Base-by-base conservation (phyloP, 2,797 vertebrate genomes). In the Sebastes hopkinsi region DNA sequence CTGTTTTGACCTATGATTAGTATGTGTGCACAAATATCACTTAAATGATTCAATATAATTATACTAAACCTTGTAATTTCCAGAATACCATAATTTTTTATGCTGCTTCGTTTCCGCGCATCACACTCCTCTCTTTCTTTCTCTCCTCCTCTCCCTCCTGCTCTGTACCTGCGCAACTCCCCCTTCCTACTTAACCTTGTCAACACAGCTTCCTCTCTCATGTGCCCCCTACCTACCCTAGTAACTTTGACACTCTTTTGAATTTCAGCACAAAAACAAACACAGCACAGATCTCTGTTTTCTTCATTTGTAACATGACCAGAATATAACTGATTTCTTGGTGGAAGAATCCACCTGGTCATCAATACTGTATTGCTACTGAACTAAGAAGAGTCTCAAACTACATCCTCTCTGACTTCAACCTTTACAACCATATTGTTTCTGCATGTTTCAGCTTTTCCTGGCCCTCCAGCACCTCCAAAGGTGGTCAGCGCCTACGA, bases 391-490 rank as follows among this genome's bases (percentile, higher is more conserved):
- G 7, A 60, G 38, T 56, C 4, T 34, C 2, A 11, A 7, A 23
- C 25, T 56, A 54, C 18, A 29, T 3, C 22, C 4, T 60, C 20
- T 50, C 20, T 42, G 13, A 58, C 13, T 27, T n/a, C 8, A 73
- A 8, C 6, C 10, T 50, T 67, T 2, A 77, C 16, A 42, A 7
- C 27, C 23, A 29, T 65, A 58, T 66, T 30, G 1, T 70, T 66
- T 34, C 16, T 72, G 2, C 6, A 42, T 81, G 18, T 18, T n/a
- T 36, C 76, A 98, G 97, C 92, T 46, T 94, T 95, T 25, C 96
- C 97, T 0, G 93, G 96, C 20, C 91, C 96, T 59, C 96, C 97
- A 22, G 91, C 95, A 2, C 82, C 95, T 8, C 97, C 97, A 0
- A 89, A 94, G 76, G 91, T 97, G 65, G 69, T 94, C 42, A 95